Evolutionary conservation across 2,888 invertebrate species (phyloP).

Genomic region (Synergus umbraculus): DNA sequence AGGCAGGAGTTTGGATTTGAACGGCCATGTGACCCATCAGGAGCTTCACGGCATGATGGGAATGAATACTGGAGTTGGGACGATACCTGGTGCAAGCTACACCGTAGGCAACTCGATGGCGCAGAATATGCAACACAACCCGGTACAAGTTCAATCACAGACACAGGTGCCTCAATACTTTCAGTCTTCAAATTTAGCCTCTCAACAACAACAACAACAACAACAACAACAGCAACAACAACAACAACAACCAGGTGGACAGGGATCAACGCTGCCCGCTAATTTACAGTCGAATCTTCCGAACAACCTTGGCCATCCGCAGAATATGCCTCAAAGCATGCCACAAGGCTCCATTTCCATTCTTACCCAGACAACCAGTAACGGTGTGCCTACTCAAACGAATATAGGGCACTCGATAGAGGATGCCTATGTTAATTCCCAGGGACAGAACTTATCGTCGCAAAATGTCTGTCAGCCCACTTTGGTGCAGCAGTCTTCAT

Average conservation of each 20-base stretch:
- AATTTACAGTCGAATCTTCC: conserved; percentile 80
- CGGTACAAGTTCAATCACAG: conserved; percentile 78
- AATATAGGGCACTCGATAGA: conserved; percentile 67
- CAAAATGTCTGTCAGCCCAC: conserved; percentile 68
- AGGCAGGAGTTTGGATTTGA: conserved; percentile 65
- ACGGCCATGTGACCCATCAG: conserved; percentile 70
- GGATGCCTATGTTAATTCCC: conserved; percentile 65
- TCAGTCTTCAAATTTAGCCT: conserved; percentile 32
- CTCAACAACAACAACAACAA: background rate
- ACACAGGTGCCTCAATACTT: conserved; percentile 62
- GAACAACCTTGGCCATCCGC: conserved; percentile 80
- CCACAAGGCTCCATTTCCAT: conserved; percentile 79
- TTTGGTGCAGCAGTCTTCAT: conserved; percentile 55
- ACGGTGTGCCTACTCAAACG: conserved; percentile 66
- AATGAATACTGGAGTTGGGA: conserved; percentile 74
- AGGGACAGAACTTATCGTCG: conserved; percentile 67
- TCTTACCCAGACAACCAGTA: conserved; percentile 78
- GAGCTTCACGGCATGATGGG: conserved; percentile 59
- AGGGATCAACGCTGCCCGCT: conserved; percentile 82
- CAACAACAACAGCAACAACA: conserved; percentile 46
- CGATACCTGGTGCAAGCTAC: conserved; percentile 79
- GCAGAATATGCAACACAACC: conserved; percentile 77
- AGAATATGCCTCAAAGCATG: conserved; percentile 79
- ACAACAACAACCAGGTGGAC: conserved; percentile 67
- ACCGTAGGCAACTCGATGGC: conserved; percentile 70